Percentiles rank a stretch among this genome's conserved stretches.
phyloP scores from a whole-genome alignment of 2,888 invertebrate genomes.

The Pristionchus entomophagus region DNA sequence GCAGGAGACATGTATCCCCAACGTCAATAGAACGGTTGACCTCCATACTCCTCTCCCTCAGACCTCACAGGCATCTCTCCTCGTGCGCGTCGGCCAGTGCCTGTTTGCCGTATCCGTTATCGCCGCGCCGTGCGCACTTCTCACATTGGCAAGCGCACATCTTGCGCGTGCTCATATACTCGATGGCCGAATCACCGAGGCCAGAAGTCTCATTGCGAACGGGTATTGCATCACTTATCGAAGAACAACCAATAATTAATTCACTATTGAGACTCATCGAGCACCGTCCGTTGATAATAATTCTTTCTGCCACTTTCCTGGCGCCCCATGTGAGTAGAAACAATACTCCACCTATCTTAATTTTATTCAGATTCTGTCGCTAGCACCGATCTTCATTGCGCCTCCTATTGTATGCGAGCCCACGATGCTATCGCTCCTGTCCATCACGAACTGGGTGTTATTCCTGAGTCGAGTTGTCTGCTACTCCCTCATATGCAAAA shows the following conservation, averaged over 20 bases:
- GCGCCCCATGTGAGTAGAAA: slow-evolving; percentile 19
- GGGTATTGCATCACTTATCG: not conserved
- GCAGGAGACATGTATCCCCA: too few relatives aligned
- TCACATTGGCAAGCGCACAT: not conserved
- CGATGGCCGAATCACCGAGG: not conserved
- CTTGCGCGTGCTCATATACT: not conserved
- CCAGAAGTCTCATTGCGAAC: slow-evolving; percentile 7
- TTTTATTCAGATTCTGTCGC: slow-evolving; percentile 20
- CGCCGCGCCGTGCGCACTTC: not conserved
- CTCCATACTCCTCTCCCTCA: not conserved
- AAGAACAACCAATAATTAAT: too few relatives aligned
- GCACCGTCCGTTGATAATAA: not conserved
- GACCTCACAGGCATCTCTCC: not conserved
- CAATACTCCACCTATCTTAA: too few relatives aligned
- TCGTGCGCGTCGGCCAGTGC: not conserved
- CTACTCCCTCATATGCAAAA: slow-evolving; percentile 3
- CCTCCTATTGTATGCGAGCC: not conserved
- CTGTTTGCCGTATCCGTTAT: not conserved
- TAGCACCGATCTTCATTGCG: not conserved
- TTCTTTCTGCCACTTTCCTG: not conserved
- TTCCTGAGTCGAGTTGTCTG: not conserved
- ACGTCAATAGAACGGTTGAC: too few relatives aligned
- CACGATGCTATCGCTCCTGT: not conserved
- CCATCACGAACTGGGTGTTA: not conserved
- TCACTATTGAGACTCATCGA: too few relatives aligned